Base-by-base conservation (phyloP, 2,888 invertebrate genomes). In the Stratiomys singularior region DNA sequence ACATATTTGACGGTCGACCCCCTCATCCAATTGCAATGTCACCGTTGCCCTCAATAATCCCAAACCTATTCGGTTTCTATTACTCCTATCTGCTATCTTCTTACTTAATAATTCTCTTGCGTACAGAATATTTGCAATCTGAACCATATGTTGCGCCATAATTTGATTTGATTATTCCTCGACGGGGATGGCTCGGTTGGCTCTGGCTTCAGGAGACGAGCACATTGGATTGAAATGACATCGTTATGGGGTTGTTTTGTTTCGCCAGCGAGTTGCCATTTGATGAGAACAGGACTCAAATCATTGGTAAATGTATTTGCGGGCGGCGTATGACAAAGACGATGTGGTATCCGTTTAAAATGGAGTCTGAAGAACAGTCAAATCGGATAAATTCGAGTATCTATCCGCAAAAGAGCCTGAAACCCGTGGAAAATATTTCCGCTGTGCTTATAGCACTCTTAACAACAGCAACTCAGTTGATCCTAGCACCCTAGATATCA, bases 81-180 rank as follows among this genome's bases (percentile, higher is more conserved):
- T 27, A 21, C 69, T 69, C 21, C 69, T 69, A 69, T 69, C 47
- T 69, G 69, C 72, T 56, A 58, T 74, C 60, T 58, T 60, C 74
- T 77, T 77, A 67, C 77, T 77, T 77, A 77, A 77, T 77, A 77
- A 77, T 77, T 77, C 77, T 77, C 77, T 67, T 66, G 77, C 77
- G 77, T 77, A 77, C 77, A 67, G 67, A 77, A 77, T 77, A 77
- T 77, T 77, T 67, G 77, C 77, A 77, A 77, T 77, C 67, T 67
- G 77, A 30, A 66, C 66, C 77, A 77, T 77, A 77, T 77, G 77
- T 56, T 67, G 77, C 64, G 25, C 67, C 67, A 77, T 67, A 77
- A 77, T 77, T 77, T 77, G 77, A 77, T 64, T 77, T 77, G 77
- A 77, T 77, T 77, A 77, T 77, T 77, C 66, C 77, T 27, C 74